phyloP scores from a whole-genome alignment of 2,113 vertebrate genomes.

The Chionomys nivalis region DNA sequence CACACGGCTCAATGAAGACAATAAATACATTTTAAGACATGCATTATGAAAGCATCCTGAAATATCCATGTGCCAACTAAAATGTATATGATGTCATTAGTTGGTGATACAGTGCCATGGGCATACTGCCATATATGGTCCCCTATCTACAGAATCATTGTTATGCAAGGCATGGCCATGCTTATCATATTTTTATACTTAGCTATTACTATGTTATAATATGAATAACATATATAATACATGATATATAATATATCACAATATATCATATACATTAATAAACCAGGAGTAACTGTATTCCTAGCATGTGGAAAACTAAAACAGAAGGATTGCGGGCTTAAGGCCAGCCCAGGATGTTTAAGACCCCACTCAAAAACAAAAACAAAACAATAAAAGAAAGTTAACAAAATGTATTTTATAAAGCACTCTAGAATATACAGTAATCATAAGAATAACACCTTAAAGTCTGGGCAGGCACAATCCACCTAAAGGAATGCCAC shows the following conservation, averaged over 20 bases:
- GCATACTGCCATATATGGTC: fast-evolving
- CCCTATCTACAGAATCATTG: background rate
- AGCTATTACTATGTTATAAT: background rate
- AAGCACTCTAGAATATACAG: background rate
- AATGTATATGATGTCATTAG: background rate
- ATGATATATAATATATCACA: background rate
- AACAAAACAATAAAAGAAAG: background rate
- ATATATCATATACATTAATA: background rate
- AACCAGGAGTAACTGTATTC: background rate
- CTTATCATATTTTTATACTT: background rate
- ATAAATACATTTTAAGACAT: background rate
- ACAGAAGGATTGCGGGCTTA: background rate
- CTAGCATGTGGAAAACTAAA: background rate
- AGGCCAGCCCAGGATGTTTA: background rate
- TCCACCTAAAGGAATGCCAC: background rate
- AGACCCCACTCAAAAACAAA: background rate
- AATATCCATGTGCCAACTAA: background rate
- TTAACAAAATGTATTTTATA: background rate
- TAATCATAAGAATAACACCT: background rate
- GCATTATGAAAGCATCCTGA: background rate
- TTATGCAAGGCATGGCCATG: background rate
- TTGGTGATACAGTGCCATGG: background rate
- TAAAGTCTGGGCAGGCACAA: background rate
- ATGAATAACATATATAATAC: background rate
- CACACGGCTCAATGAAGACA: background rate